Evolutionary conservation across 2,797 vertebrate genomes (phyloP).

Genomic region (Clamator glandarius): DNA sequence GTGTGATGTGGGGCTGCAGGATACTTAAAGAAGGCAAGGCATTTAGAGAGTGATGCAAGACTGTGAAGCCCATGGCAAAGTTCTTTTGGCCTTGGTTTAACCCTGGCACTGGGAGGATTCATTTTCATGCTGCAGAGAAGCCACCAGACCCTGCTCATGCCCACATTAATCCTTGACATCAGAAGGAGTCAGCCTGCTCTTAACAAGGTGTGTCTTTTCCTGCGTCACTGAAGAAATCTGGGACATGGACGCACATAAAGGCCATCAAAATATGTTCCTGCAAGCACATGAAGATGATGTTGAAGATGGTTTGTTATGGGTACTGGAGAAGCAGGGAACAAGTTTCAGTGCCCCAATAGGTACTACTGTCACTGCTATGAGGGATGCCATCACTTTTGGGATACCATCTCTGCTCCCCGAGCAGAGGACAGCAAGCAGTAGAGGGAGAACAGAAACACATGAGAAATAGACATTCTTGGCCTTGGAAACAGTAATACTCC

Average conservation of each 20-base stretch:
- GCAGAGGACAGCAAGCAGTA: not conserved
- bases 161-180: not conserved
- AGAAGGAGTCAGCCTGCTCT: not conserved
- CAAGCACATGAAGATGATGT: not conserved
- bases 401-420: not conserved
- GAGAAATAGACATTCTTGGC: not conserved
- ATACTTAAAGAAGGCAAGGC: not conserved
- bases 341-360: not conserved
- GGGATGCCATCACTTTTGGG: not conserved
- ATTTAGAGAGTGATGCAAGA: not conserved
- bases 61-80: not conserved
- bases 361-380: not conserved
- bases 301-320: not conserved
- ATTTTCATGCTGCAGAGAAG: not conserved
- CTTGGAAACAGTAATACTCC: not conserved
- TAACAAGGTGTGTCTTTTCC: fast-evolving
- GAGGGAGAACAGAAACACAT: not conserved
- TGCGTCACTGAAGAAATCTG: not conserved
- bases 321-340: not conserved
- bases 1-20: not conserved
- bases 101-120: not conserved
- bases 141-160: not conserved
- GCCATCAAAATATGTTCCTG: not conserved
- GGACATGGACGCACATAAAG: not conserved
- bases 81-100: not conserved